Base-by-base conservation (phyloP, 2,888 invertebrate genomes). In the Sipunculus nudus region DNA sequence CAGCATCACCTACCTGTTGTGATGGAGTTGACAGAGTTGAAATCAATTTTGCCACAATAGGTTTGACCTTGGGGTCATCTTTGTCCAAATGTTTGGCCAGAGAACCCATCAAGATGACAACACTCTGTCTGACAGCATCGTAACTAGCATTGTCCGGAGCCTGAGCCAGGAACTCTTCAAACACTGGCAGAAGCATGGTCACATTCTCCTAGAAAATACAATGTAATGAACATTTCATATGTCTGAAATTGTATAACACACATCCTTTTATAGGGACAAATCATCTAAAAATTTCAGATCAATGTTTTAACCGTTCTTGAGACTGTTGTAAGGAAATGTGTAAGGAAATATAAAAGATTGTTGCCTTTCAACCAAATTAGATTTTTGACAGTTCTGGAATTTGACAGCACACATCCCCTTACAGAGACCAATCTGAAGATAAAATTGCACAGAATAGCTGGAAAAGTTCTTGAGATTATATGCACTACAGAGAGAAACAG, bases 31-130 rank as follows among this genome's bases (percentile, higher is more conserved):
- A 92, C 3, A 99, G 87, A 0, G 97, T 93, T 52, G 93, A 90
- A 53, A 99, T 89, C 46, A 99, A 87, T 61, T 96, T 88, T 74
- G 90, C 89, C 8, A 98, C 91, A 76, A 99, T 98, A n/a, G 97
- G 96, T 78, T 92, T 92, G 73, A 97, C 91, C 77, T 94, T 82
- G 2, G 90, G 88, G 85, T 97, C 96, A 67, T 90, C 90, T 65
- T 93, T 92, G 74, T 93, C 94, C 76, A 98, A 88, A 88, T 98
- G 96, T 43, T 94, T 89, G n/a, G 98, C 98, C 72, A 99, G 86
- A 0, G 94, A 94, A 3, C 99, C 99, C 92, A 99, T 95, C 56
- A 99, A 87, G 79, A 99, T 92, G 55, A 99, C 95, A 55, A 99
- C 95, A 64, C 95, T 92, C 84, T 98, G 96, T 23, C 98, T 89